Evolutionary conservation across 2,888 invertebrate species (phyloP).

Genomic region (Rhopalosiphum nymphaeae): DNA sequence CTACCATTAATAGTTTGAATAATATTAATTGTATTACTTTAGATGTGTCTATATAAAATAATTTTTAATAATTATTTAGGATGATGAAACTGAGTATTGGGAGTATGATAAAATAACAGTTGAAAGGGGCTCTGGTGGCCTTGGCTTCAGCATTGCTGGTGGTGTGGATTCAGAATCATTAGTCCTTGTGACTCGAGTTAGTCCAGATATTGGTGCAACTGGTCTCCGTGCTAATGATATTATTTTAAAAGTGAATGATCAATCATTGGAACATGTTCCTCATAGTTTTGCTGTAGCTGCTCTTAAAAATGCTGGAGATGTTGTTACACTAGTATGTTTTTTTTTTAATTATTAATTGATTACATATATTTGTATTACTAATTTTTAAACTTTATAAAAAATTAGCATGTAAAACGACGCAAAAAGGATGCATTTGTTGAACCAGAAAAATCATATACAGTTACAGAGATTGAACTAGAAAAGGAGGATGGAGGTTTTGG

Average conservation of each 20-base stretch:
- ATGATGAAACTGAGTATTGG: conserved; percentile 72
- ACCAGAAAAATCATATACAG: conserved; percentile 73
- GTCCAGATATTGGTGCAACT: conserved; percentile 95
- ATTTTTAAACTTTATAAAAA: background rate
- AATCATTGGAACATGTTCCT: conserved; percentile 91
- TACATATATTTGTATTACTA: background rate
- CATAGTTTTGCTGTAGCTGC: conserved; percentile 97
- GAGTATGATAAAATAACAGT: conserved; percentile 90
- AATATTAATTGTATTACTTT: background rate
- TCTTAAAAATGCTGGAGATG: conserved; percentile 94
- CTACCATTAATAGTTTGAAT: background rate
- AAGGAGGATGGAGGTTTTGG: conserved; percentile 95
- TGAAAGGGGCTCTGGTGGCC: conserved; percentile 91
- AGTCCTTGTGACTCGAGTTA: conserved; percentile 98
- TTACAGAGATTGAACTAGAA: conserved; percentile 82
- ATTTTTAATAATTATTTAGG: conserved; percentile 44
- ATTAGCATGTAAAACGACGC: conserved; percentile 78
- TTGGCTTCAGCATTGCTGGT: conserved; percentile 98
- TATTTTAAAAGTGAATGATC: conserved; percentile 94
- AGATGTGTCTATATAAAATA: background rate
- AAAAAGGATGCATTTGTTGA: conserved; percentile 70
- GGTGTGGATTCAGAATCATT: conserved; percentile 97
- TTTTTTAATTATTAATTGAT: conserved; percentile 62
- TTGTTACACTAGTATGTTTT: conserved; percentile 87
- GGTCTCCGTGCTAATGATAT: conserved; percentile 94